These are phyloP conservation scores for Lepus europaeus DNA, from an alignment of 2,113 vertebrate genomes.

Conservation along the genomic window DNA sequence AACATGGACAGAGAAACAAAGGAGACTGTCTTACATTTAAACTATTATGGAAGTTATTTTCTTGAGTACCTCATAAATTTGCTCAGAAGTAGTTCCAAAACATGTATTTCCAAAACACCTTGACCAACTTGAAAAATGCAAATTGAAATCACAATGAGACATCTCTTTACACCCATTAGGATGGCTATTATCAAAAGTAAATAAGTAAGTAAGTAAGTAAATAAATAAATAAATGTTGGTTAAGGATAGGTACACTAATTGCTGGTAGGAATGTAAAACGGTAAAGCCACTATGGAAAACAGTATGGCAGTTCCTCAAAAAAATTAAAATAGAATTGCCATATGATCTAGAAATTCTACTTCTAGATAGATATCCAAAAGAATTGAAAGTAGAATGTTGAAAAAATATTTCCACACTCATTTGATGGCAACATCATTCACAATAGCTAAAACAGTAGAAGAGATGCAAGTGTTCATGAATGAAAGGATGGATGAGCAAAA, in stretches of 20 bases:
- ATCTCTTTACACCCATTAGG: background rate
- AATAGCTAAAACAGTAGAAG: background rate
- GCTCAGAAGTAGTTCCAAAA: slow-evolving; percentile 13
- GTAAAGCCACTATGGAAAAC: background rate
- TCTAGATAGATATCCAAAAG: background rate
- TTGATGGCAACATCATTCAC: background rate
- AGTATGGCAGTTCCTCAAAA: background rate
- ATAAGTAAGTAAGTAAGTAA: no score
- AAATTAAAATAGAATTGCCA: background rate
- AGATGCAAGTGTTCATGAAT: background rate
- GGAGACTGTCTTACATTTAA: background rate
- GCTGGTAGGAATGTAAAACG: background rate
- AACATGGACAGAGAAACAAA: background rate
- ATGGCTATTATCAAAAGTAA: background rate
- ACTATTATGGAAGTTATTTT: background rate
- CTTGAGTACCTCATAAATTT: background rate
- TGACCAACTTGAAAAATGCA: background rate
- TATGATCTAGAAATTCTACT: background rate
- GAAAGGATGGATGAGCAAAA: background rate
- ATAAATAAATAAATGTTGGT: no score
- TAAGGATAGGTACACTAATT: background rate
- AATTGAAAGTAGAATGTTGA: background rate
- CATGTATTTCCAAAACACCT: background rate
- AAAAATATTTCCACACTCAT: background rate
- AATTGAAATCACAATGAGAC: background rate